Percentiles rank a stretch among this genome's conserved stretches.
Conservation (phyloP, 1,140 invertebrate species). For the Plectrocnemia conspersa region DNA sequence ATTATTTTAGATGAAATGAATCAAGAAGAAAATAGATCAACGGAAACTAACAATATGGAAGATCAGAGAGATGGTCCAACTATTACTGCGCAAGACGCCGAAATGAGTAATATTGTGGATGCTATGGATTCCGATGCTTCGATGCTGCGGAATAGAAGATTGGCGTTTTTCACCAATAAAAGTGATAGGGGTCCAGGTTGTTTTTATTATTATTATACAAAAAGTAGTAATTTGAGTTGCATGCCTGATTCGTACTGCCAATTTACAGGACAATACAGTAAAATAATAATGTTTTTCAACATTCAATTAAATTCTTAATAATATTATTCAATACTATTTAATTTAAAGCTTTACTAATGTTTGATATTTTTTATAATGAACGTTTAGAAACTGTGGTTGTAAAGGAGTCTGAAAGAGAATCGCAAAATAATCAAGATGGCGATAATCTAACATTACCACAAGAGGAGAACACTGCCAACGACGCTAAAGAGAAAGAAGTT, state of each 20-base stretch:
- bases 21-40: not conserved
- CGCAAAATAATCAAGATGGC: not conserved
- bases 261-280: too few relatives aligned
- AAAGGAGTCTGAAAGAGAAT: not conserved
- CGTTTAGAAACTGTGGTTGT: too few relatives aligned
- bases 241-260: too few relatives aligned
- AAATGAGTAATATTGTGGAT: conserved; percentile 53
- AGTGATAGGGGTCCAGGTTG: not conserved
- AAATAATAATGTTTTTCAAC: too few relatives aligned
- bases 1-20: not conserved
- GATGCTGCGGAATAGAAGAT: conserved; percentile 37
- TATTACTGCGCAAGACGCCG: conserved; percentile 43
- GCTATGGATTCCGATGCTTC: conserved; percentile 52
- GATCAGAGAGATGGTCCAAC: not conserved
- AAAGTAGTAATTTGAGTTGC: too few relatives aligned
- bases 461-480: conserved; percentile 4
- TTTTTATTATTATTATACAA: not conserved
- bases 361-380: too few relatives aligned
- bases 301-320: too few relatives aligned
- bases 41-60: not conserved
- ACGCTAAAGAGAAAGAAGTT: conserved; percentile 23
- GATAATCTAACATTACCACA: not conserved
- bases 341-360: too few relatives aligned
- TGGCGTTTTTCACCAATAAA: conserved; percentile 37
- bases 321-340: too few relatives aligned